A percentile compares a stretch with the other conserved stretches of the same genome.
These are phyloP conservation scores for Hylaeus anthracinus DNA, from an alignment of 1,140 invertebrate species.

Conservation along the genomic window DNA sequence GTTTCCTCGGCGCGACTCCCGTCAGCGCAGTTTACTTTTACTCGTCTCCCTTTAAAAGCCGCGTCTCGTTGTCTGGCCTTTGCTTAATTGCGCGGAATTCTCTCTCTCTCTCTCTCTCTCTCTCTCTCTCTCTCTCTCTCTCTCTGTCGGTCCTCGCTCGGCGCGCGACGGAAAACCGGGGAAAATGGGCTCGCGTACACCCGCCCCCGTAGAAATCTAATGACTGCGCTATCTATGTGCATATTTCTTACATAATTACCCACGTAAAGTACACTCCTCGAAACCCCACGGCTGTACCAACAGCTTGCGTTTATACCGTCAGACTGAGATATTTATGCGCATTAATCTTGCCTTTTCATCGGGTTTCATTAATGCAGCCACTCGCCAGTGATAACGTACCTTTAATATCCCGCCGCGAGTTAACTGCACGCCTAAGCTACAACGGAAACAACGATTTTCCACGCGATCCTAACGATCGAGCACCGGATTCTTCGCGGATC, in stretches of 20 bases:
- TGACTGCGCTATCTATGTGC: slow-evolving; percentile 61
- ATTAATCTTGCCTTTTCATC: slow-evolving; percentile 64
- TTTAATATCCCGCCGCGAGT: slow-evolving; percentile 33
- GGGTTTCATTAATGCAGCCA: slow-evolving; percentile 62
- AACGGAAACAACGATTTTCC: slow-evolving; percentile 29
- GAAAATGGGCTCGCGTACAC: slow-evolving; percentile 37
- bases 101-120: not conserved
- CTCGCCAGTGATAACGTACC: slow-evolving; percentile 51
- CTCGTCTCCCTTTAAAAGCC: slow-evolving; percentile 38
- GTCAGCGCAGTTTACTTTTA: slow-evolving; percentile 31
- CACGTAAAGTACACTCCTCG: slow-evolving; percentile 51
- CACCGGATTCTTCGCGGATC: not conserved
- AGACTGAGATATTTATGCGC: slow-evolving; percentile 60
- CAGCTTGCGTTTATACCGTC: slow-evolving; percentile 49
- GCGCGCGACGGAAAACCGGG: slow-evolving; percentile 28
- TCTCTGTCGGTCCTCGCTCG: not conserved
- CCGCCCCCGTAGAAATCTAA: slow-evolving; percentile 55
- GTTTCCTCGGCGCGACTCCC: slow-evolving; percentile 10
- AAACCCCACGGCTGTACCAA: slow-evolving; percentile 36
- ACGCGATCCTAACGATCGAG: slow-evolving; percentile 10
- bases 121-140: not conserved
- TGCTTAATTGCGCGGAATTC: slow-evolving; percentile 51
- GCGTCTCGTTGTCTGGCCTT: slow-evolving; percentile 27
- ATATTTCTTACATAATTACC: slow-evolving; percentile 67
- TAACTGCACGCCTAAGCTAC: slow-evolving; percentile 1